Evolutionary conservation across 2,113 vertebrate genomes (phyloP), one percentile per base, ranked within the genome.

Genomic region (Antidorcas marsupialis): DNA sequence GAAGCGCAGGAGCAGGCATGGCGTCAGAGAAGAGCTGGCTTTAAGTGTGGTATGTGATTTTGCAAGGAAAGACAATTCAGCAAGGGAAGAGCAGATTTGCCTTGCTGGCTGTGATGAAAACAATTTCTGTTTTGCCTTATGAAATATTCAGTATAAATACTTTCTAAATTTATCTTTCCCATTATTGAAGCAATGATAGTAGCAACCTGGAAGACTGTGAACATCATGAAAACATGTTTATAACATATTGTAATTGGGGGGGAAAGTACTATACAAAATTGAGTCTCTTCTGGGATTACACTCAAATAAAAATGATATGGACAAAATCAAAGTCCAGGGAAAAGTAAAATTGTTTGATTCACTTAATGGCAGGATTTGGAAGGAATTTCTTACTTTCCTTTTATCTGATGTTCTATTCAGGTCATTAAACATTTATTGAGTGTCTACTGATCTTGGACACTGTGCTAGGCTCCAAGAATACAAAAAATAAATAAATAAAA

Each of bases 91-190:
- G 79, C 12, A 28, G 59, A 12, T 62, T 4, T 52, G 60, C 53
- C 74, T 57, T 52, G 39, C 47, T 78, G 33, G 39, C 28, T 9
- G 27, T 12, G 57, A 78, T 23, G 28, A 45, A 59, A 82, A 28
- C n/a, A n/a, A 19, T 57, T 76, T 55, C 89, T 87, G 62, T 84
- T 76, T 36, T 45, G 87, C 39, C 74, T 97, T 76, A 95, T 83
- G 87, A 97, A 95, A 95, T 96, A 95, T 93, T 91, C 90, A 96
- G 71, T 27, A 87, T 27, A 95, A 93, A 83, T 87, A 87, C 39
- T 87, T 78, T 78, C 86, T 93, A 83, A 93, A 82, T 87, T 57
- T 90, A 95, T 78, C 74, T 76, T 55, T 74, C 52, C 45, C 53
- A 52, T 91, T 90, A 93, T 45, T 93, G 71, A 93, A 90, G 79